Conservation (phyloP, 2,113 vertebrate genomes). For the Brevimyrus niger region DNA sequence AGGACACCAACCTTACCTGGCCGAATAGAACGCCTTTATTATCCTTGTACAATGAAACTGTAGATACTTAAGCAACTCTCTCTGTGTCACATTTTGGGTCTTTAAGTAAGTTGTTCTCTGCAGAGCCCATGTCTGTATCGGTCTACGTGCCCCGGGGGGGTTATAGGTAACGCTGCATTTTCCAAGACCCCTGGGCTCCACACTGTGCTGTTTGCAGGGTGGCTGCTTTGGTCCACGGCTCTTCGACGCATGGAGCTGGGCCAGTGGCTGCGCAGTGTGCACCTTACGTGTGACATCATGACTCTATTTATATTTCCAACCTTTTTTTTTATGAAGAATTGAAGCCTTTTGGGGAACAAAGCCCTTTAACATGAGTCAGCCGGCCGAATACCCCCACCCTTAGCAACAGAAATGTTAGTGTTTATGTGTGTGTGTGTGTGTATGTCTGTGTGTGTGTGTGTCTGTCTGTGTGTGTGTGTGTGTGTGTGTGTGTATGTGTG, state of each 20-base stretch:
- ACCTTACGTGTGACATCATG: neutral
- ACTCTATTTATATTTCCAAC: neutral
- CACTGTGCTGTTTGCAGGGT: neutral
- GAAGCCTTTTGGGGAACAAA: neutral
- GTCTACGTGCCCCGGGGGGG: neutral
- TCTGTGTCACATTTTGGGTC: neutral
- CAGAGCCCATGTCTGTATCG: neutral
- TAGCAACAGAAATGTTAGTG: conserved; percentile 12
- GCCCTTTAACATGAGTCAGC: neutral
- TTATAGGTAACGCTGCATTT: neutral
- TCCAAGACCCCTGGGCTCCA: neutral
- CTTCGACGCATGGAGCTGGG: neutral
- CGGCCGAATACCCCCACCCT: neutral
- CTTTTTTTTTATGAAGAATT: neutral
- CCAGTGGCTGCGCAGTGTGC: neutral
- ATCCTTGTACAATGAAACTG: neutral
- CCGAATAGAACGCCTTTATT: neutral
- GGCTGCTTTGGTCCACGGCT: neutral
- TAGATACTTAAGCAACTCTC: neutral
- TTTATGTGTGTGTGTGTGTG: neutral
- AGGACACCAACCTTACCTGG: neutral
- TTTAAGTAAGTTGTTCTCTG: neutral
- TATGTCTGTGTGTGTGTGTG: no score
- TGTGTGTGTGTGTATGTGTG: no score
- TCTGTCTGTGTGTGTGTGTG: no score